Conservation (phyloP, 1,140 invertebrate species). For the Bilobella aurantiaca region DNA sequence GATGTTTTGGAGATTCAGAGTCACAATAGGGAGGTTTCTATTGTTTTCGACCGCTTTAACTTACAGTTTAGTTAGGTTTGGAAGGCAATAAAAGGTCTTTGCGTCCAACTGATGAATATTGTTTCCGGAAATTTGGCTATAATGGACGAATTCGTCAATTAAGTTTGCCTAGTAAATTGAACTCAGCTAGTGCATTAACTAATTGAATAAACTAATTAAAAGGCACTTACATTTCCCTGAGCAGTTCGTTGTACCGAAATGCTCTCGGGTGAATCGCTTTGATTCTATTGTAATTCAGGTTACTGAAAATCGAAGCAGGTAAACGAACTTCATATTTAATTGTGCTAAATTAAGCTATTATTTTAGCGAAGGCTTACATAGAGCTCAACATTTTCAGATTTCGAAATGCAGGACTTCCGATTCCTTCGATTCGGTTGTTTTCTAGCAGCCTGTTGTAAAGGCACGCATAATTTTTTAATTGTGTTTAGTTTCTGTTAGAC, state of each 20-base stretch:
- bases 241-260: constrained; percentile 30
- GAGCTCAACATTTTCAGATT: constrained; percentile 26
- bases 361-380: constrained; percentile 34
- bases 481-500: neutral
- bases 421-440: constrained; percentile 46
- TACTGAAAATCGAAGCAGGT: too few relatives aligned
- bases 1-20: too few relatives aligned
- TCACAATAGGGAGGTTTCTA: too few relatives aligned
- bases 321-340: constrained; percentile 33
- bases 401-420: constrained; percentile 26
- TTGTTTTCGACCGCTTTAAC: too few relatives aligned
- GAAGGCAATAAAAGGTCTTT: constrained; percentile 24
- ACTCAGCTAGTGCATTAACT: constrained; percentile 6
- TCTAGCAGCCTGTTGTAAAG: constrained; percentile 43
- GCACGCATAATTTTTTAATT: neutral
- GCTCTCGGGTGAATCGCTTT: constrained; percentile 23
- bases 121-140: constrained; percentile 36
- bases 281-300: constrained; percentile 33
- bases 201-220: neutral
- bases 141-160: too few relatives aligned
- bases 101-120: constrained; percentile 27
- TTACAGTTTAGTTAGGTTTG: constrained; percentile 30
- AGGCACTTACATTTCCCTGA: constrained; percentile 37
- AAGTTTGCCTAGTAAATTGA: neutral
- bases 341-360: constrained; percentile 15